These are phyloP conservation scores for Oryzias celebensis DNA, from an alignment of 2,113 vertebrate species.

Conservation along the genomic window DNA sequence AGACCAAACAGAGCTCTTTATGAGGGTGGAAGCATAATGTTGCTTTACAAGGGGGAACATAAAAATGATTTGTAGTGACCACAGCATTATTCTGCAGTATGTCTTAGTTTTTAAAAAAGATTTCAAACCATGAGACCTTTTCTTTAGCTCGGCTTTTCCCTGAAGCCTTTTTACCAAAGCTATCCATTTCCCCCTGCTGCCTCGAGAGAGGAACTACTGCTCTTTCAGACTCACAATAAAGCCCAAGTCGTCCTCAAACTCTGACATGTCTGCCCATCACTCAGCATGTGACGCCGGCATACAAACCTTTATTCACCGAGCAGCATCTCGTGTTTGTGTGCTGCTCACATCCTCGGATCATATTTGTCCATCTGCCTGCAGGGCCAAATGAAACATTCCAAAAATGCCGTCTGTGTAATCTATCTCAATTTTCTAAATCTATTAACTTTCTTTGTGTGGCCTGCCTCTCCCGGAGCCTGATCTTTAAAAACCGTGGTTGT, in stretches of 20 bases:
- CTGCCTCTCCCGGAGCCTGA: conserved; percentile 65
- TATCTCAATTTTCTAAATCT: conserved; percentile 80
- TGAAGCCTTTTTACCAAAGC: conserved; percentile 72
- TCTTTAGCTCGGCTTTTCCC: conserved; percentile 53
- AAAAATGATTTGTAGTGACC: conserved; percentile 33
- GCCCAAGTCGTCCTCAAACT: conserved; percentile 46
- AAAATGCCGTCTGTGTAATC: conserved; percentile 70
- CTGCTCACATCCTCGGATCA: conserved; percentile 52
- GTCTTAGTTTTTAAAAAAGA: conserved; percentile 36
- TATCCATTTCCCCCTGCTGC: conserved; percentile 83
- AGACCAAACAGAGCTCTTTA: conserved; percentile 43
- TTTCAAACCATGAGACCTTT: conserved; percentile 36
- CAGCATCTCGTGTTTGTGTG: conserved; percentile 39
- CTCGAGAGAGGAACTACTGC: conserved; percentile 72
- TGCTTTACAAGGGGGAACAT: conserved; percentile 30
- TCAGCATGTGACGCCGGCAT: conserved; percentile 25
- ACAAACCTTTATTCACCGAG: conserved; percentile 56
- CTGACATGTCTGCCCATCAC: conserved; percentile 42
- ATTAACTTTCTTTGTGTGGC: conserved; percentile 78
- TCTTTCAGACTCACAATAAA: conserved; percentile 19
- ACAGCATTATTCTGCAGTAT: conserved; percentile 15
- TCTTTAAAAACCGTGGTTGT: conserved; percentile 77
- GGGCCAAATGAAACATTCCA: conserved; percentile 60
- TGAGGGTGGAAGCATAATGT: conserved; percentile 36
- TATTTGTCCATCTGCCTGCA: conserved; percentile 74